These are phyloP conservation scores for Apostichopus parvimensis DNA, from an alignment of 35 echinoderm and acorn worm genomes.

Conservation along the genomic window DNA sequence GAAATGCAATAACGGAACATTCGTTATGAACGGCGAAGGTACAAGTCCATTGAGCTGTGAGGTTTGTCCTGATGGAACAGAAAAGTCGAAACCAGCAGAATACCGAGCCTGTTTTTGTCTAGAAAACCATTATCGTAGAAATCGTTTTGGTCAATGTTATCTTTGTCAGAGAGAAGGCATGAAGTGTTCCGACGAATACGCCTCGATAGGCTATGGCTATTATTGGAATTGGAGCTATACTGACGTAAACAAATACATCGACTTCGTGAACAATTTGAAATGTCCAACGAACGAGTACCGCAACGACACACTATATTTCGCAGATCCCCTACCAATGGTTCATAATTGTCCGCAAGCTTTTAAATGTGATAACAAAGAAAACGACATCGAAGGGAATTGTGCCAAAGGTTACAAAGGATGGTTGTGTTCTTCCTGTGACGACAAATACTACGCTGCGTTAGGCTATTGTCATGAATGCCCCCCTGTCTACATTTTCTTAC, in stretches of 20 bases:
- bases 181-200: conserved; percentile 38
- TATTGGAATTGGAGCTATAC: conserved; percentile 41
- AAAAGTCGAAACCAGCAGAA: neutral
- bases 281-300: neutral
- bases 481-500: neutral
- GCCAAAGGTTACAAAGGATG: conserved; percentile 36
- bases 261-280: conserved; percentile 33
- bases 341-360: conserved; percentile 8
- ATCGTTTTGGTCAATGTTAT: conserved; percentile 13
- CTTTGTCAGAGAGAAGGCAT: neutral
- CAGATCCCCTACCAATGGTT: neutral
- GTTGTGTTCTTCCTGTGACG: conserved; percentile 21
- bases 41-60: conserved; percentile 9
- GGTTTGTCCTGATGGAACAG: conserved; percentile 61
- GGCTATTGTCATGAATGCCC: conserved; percentile 3
- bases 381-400: neutral
- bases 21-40: neutral
- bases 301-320: neutral
- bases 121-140: conserved; percentile 6
- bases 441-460: conserved; percentile 11
- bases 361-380: neutral
- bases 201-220: neutral
- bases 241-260: conserved; percentile 7
- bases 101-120: conserved; percentile 58
- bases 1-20: conserved; percentile 62